Evolutionary conservation across 2,888 invertebrate species (phyloP), one percentile per base, ranked within the genome.

Genomic region (Idaea dimidiata): DNA sequence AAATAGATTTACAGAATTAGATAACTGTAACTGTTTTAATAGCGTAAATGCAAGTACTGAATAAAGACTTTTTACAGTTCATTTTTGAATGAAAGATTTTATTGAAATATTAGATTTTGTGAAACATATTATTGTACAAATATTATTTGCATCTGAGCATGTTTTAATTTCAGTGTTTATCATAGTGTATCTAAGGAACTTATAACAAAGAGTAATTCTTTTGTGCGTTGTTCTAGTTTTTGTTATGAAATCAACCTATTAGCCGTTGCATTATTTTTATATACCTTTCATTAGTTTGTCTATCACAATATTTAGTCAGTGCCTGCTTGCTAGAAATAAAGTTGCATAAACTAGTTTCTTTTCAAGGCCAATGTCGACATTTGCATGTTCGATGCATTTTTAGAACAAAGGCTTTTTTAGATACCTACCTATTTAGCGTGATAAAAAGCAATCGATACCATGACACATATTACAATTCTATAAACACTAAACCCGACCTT

Each of bases 391-490:
- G 10, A 43, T 43, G 14, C 43, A 68, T 64, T 43, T 43, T 43
- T 43, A 43, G 43, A 43, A 43, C 43, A 43, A 43, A 43, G 43
- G 10, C 10, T 43, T 43, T 43, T 43, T 43, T 7, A 43, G 68
- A 72, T 65, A 61, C 66, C 57, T 43, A 62, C 61, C 72, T n/a
- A n/a, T n/a, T n/a, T 75, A 65, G 74, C 80, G 77, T 79, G 81
- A 75, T 71, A 74, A 77, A 77, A 69, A 67, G 72, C 68, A 72
- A 75, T 78, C 74, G 75, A 84, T 83, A 83, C 88, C 89, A 83
- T 90, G 89, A 90, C 89, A 89, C 74, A 83, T 86, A 84, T 87
- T 80, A 72, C 77, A 76, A 75, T 79, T 80, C 78, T 80, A 79
- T 79, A 82, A 83, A 82, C 80, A 72, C 83, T 81, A 80, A 72